Percentiles rank a stretch among this genome's conserved stretches.
phyloP scores from a whole-genome alignment of 2,113 vertebrate genomes.

The Elaphurus davidianus region DNA sequence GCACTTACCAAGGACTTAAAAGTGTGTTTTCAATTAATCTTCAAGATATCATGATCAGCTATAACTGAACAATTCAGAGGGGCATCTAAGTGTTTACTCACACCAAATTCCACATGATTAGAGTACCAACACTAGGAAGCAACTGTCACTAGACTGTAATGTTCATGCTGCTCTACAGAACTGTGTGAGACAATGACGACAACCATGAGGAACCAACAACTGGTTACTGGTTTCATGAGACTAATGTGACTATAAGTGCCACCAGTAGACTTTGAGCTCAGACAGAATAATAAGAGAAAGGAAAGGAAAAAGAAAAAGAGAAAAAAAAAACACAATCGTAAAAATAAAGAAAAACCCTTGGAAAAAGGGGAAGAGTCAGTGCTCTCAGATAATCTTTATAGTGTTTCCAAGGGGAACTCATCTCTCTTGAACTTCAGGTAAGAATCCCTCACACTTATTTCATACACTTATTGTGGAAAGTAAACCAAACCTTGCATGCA shows the following conservation, averaged over 20 bases:
- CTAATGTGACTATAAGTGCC: neutral
- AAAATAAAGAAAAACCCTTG: neutral
- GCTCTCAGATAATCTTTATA: neutral
- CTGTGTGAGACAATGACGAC: neutral
- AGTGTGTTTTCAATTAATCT: neutral
- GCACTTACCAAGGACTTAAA: neutral
- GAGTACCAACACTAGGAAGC: neutral
- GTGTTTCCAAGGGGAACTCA: neutral
- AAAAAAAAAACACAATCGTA: neutral
- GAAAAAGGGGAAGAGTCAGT: neutral
- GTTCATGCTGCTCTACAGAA: neutral
- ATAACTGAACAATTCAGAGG: neutral
- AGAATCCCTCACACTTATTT: neutral
- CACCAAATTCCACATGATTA: neutral
- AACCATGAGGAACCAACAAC: neutral
- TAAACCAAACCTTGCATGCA: slow-evolving; percentile 5
- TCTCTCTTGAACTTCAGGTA: neutral
- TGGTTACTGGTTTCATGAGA: neutral
- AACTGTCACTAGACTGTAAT: neutral
- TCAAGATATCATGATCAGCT: neutral
- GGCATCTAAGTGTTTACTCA: neutral
- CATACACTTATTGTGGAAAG: neutral
- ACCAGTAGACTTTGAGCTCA: neutral
- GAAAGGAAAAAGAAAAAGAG: neutral
- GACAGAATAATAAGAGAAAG: neutral